phyloP scores from a whole-genome alignment of 2,113 vertebrate genomes.

The Scortum barcoo region DNA sequence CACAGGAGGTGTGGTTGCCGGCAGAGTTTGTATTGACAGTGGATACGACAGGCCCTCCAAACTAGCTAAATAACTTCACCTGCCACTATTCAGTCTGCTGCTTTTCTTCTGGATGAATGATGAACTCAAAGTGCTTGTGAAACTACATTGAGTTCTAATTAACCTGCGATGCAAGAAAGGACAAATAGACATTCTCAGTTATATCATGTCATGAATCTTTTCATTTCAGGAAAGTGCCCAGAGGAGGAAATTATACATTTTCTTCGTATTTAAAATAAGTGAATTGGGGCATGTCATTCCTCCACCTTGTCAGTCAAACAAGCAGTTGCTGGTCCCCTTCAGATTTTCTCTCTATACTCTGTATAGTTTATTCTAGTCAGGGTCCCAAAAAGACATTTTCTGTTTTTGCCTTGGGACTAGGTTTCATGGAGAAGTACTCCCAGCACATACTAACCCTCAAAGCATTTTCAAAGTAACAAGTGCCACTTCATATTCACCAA shows the following conservation, averaged over 20 bases:
- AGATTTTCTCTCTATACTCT: neutral
- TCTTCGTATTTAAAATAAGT: neutral
- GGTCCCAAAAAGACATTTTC: neutral
- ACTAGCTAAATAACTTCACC: neutral
- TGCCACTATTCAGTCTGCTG: neutral
- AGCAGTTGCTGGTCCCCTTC: neutral
- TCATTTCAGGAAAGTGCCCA: too few relatives aligned
- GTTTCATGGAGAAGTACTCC: neutral
- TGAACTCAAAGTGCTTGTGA: neutral
- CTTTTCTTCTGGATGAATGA: neutral
- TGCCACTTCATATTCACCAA: neutral
- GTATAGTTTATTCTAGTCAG: neutral
- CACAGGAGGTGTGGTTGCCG: neutral
- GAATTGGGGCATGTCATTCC: neutral
- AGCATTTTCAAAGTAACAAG: neutral
- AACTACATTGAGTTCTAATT: neutral
- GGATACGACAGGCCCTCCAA: constrained; percentile 24
- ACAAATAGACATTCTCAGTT: neutral
- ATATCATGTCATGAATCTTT: too few relatives aligned
- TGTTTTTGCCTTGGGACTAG: neutral
- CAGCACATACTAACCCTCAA: neutral
- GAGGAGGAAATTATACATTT: neutral
- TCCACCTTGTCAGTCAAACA: neutral
- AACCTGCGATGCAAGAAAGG: neutral
- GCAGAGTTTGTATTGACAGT: neutral